A percentile compares a stretch with the other conserved stretches of the same genome.
phyloP scores from a whole-genome alignment of 2,888 invertebrate genomes.

The Alcis repandata region DNA sequence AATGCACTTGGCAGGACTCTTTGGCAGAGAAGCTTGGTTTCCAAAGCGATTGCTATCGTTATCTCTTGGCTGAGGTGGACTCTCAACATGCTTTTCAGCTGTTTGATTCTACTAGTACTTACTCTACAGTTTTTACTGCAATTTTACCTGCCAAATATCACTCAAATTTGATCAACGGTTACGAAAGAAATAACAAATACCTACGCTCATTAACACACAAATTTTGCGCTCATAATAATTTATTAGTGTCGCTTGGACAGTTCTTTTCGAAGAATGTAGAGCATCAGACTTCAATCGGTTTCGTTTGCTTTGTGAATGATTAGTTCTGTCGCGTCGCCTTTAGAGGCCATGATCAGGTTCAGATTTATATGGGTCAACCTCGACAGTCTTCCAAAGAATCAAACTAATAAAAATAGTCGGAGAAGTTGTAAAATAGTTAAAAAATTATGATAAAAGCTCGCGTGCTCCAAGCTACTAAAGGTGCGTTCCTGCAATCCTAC shows the following conservation, averaged over 20 bases:
- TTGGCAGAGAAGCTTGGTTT: conserved; percentile 65
- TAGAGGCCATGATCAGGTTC: conserved; percentile 14
- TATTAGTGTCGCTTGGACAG: neutral
- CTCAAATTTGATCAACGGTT: too few species aligned
- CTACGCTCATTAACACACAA: neutral
- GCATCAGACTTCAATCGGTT: conserved; percentile 53
- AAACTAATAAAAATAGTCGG: neutral
- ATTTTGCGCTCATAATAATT: neutral
- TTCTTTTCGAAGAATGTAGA: conserved; percentile 39
- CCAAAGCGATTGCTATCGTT: conserved; percentile 43
- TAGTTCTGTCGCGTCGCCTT: neutral
- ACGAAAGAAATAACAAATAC: neutral
- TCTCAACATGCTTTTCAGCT: neutral
- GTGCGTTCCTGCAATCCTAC: too few species aligned
- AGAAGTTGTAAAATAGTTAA: neutral
- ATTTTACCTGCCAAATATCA: too few species aligned
- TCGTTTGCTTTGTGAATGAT: neutral
- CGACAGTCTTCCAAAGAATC: neutral
- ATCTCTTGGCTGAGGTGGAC: conserved; percentile 25
- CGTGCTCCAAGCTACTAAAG: too few species aligned
- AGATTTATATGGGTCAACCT: conserved; percentile 4
- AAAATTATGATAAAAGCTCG: too few species aligned
- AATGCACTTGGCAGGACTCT: conserved; percentile 64
- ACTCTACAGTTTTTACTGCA: neutral
- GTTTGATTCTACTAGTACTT: neutral